Evolutionary conservation across 2,113 vertebrate species (phyloP).

Genomic region (Nothobranchius furzeri): DNA sequence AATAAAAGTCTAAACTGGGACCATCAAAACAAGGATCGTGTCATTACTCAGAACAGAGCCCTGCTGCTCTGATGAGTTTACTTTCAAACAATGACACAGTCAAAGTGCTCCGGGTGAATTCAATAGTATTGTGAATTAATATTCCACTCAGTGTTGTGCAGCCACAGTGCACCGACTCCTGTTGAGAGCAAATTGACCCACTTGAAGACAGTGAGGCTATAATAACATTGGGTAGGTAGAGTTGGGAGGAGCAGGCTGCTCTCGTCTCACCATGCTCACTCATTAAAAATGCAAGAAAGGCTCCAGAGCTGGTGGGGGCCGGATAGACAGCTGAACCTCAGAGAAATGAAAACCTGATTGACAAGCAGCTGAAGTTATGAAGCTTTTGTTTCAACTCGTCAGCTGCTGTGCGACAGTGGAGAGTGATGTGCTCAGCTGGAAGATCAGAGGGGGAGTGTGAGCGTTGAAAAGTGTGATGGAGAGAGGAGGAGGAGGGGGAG

Average conservation of each 20-base stretch:
- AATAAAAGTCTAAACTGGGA: constrained; percentile 15
- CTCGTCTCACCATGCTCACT: constrained; percentile 14
- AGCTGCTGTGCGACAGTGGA: constrained; percentile 19
- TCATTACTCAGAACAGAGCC: constrained; percentile 13
- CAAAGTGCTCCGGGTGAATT: constrained; percentile 9
- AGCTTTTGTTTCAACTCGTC: constrained; percentile 27
- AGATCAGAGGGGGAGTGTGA: constrained; percentile 15
- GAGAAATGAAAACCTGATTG: constrained; percentile 45
- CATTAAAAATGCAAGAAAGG: constrained; percentile 64
- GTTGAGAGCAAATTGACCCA: constrained; percentile 48
- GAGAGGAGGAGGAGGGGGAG: constrained; percentile 1
- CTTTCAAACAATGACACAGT: constrained; percentile 2
- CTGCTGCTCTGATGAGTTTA: constrained; percentile 7
- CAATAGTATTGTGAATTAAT: constrained; percentile 36
- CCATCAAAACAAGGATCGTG: constrained; percentile 20
- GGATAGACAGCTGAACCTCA: constrained; percentile 46
- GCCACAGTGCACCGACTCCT: constrained; percentile 31
- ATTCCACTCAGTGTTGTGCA: constrained; percentile 49
- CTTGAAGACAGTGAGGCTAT: constrained; percentile 49
- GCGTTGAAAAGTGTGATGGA: constrained; percentile 28
- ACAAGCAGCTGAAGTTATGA: constrained; percentile 27
- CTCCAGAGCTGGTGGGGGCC: constrained; percentile 24
- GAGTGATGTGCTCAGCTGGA: constrained; percentile 10
- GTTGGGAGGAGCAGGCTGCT: constrained; percentile 30
- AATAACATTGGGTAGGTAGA: constrained; percentile 40